Conservation (phyloP, 2,113 vertebrate genomes). For the Lamprotornis superbus region DNA sequence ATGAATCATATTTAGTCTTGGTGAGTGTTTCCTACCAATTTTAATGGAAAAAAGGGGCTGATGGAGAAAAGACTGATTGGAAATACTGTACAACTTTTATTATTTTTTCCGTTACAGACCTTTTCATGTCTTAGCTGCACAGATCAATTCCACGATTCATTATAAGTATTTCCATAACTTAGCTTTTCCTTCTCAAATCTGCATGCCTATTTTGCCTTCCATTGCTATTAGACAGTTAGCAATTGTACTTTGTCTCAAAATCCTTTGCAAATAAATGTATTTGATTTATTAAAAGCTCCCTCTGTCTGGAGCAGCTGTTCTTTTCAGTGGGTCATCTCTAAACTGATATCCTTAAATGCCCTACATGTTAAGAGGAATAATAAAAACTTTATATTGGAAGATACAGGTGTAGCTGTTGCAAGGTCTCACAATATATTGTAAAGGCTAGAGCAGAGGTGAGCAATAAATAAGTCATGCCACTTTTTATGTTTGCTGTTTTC, state of each 20-base stretch:
- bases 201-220: background rate
- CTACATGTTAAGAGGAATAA: background rate
- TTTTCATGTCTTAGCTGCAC: background rate
- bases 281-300: background rate
- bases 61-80: background rate
- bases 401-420: background rate
- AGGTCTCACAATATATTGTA: background rate
- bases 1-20: background rate
- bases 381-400: background rate
- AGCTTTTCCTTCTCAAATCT: background rate
- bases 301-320: background rate
- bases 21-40: background rate
- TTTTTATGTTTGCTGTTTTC: background rate
- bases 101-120: background rate
- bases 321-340: background rate
- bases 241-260: background rate
- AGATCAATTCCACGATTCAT: background rate
- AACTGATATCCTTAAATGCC: background rate
- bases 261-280: background rate
- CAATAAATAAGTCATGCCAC: background rate
- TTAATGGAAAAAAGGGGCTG: background rate
- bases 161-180: background rate
- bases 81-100: background rate
- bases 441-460: background rate
- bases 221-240: background rate